Evolutionary conservation across 2,888 invertebrate genomes (phyloP), one percentile per base, ranked within the genome.

Genomic region (Heliconius erato): DNA sequence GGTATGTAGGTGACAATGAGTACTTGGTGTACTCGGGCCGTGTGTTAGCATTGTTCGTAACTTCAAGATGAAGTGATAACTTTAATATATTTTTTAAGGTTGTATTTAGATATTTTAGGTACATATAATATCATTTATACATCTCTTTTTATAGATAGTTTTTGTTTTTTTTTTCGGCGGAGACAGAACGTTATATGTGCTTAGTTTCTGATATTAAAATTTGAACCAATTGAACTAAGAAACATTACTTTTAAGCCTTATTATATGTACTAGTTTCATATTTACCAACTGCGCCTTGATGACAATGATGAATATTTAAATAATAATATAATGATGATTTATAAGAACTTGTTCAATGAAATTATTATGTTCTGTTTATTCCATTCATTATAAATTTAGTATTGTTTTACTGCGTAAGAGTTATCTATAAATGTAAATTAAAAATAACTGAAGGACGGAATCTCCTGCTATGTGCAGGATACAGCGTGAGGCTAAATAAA

Each of bases 1-100:
- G 83, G 44, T 88, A 90, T 90, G 89, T 91, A 90, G 92, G 92
- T 90, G 91, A 92, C 91, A 91, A 90, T 87, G 81, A 83, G 28
- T 69, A 79, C 82, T 82, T 35, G 44, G 26, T 23, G 40, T 76
- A 76, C 28, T 79, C 67, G 35, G 79, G 26, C 67, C 35, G 28
- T 59, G 80, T 76, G 77, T 54, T 54, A 71, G 80, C 77, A 82
- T 80, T 77, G 77, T 82, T 59, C 40, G 63, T 79, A 63, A 79
- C 79, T 80, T 84, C 71, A 80, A 82, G 82, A 83, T 81, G 59
- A 67, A 77, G 59, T 79, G 79, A 83, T 83, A 83, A 82, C 65
- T n/a, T 40, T 28, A 32, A 65, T 54, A 79, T 68, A 79, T 65
- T 59, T 81, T 68, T 44, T 79, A 83, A 84, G 83, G 84, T 79